phyloP scores from a whole-genome alignment of 2,888 invertebrate species.

The Cephus pulcher region DNA sequence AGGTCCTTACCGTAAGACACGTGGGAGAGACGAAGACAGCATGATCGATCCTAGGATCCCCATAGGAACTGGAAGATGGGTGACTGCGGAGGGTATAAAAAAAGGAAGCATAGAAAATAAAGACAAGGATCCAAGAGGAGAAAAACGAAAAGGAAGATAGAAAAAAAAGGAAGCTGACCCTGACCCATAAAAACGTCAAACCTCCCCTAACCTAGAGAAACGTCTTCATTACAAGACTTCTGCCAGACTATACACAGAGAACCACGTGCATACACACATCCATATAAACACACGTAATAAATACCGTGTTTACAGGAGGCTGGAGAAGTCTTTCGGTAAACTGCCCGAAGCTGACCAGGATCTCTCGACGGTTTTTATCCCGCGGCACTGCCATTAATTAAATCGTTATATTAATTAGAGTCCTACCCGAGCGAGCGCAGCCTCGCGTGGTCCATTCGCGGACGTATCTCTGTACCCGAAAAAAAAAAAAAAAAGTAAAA shows the following conservation, averaged over 20 bases:
- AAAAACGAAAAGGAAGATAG: conserved; percentile 23
- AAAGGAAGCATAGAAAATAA: conserved; percentile 9
- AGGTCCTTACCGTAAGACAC: conserved; percentile 19
- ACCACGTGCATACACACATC: background rate
- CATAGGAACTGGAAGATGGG: conserved; percentile 15
- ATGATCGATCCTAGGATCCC: conserved; percentile 12
- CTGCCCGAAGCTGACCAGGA: conserved; percentile 14
- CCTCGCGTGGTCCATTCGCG: no score
- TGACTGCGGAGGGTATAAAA: conserved; percentile 18
- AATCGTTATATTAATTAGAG: no score
- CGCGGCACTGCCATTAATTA: background rate
- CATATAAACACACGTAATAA: background rate
- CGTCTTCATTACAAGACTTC: conserved; percentile 61
- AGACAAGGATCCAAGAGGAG: conserved; percentile 10
- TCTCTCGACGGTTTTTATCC: conserved; percentile 13
- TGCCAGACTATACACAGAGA: no score
- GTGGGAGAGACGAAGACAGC: conserved; percentile 15
- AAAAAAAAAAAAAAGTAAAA: background rate
- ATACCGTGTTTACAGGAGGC: conserved; percentile 17
- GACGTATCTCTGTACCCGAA: background rate
- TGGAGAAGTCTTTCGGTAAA: conserved; percentile 22
- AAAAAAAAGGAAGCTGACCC: conserved; percentile 51
- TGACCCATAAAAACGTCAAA: conserved; percentile 66
- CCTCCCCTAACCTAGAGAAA: conserved; percentile 66
- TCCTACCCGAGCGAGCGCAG: no score